phyloP scores from a whole-genome alignment of 2,888 invertebrate species.

The Volucella bombylans region DNA sequence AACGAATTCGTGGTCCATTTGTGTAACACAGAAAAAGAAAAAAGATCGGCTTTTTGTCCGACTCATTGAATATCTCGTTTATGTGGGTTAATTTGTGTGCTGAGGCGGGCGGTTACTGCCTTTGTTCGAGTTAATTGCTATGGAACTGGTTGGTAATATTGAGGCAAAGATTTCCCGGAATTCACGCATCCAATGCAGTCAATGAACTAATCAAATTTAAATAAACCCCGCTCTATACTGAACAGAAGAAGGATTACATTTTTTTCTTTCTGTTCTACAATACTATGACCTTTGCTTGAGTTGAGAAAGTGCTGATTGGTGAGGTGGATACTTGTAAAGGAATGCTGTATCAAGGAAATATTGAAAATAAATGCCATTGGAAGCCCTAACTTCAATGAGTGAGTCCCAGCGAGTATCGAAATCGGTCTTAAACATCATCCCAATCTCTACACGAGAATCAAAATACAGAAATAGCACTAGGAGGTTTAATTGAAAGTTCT shows the following conservation, averaged over 20 bases:
- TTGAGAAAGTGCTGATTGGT: no score
- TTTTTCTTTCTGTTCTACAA: neutral
- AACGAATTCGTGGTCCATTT: slow-evolving; percentile 68
- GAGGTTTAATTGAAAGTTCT: no score
- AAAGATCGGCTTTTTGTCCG: slow-evolving; percentile 45
- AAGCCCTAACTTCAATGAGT: no score
- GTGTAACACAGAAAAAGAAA: slow-evolving; percentile 37
- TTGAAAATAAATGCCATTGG: no score
- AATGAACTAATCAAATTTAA: slow-evolving; percentile 67
- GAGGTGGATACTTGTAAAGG: no score
- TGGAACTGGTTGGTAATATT: slow-evolving; percentile 60
- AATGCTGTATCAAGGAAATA: no score
- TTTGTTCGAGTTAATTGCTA: slow-evolving; percentile 69
- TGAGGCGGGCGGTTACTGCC: slow-evolving; percentile 40
- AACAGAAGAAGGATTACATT: slow-evolving; percentile 15
- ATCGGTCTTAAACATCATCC: no score
- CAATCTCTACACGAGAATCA: no score
- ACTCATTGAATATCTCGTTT: slow-evolving; percentile 61
- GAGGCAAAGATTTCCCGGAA: slow-evolving; percentile 62
- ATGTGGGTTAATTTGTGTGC: slow-evolving; percentile 53
- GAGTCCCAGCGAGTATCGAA: no score
- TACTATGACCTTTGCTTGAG: neutral
- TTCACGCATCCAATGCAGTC: slow-evolving; percentile 53
- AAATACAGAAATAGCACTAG: no score
- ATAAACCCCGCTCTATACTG: slow-evolving; percentile 33